Percentiles rank a stretch among this genome's conserved stretches.
phyloP scores from a whole-genome alignment of 2,113 vertebrate genomes.

The Alethe castanea region DNA sequence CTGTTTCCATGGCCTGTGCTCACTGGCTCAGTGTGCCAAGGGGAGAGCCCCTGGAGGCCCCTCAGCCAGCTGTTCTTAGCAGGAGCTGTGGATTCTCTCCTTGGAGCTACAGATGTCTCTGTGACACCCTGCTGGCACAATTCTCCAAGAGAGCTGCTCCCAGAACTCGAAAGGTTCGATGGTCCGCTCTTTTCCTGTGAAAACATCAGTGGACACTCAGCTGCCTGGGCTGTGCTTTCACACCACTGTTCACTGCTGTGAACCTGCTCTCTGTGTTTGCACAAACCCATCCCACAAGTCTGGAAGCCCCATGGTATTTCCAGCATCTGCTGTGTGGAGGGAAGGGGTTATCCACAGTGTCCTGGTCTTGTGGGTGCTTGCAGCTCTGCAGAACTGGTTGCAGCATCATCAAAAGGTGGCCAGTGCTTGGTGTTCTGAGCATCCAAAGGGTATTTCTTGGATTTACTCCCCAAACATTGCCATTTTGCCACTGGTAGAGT shows the following conservation, averaged over 20 bases:
- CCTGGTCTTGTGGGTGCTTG: neutral
- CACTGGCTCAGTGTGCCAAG: neutral
- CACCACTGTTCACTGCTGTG: rapidly evolving
- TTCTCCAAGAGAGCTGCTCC: neutral
- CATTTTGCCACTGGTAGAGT: rapidly evolving
- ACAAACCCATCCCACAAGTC: neutral
- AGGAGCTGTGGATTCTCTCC: neutral
- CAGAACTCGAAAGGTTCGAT: neutral
- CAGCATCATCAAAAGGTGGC: neutral
- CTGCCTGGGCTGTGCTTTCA: neutral
- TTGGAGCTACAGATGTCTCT: neutral
- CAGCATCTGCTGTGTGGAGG: neutral
- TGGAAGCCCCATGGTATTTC: neutral
- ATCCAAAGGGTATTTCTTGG: neutral
- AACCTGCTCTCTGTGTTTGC: neutral
- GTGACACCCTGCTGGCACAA: neutral
- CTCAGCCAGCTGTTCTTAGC: neutral
- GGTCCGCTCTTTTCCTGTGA: neutral
- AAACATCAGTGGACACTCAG: neutral
- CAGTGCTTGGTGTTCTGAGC: neutral
- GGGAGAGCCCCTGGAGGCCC: neutral
- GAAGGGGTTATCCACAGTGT: neutral
- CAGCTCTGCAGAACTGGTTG: neutral
- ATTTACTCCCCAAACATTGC: neutral
- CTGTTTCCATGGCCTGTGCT: neutral